A percentile compares a stretch with the other conserved stretches of the same genome.
Conservation (phyloP, 1,140 invertebrate species). For the Heliconius hewitsoni region DNA sequence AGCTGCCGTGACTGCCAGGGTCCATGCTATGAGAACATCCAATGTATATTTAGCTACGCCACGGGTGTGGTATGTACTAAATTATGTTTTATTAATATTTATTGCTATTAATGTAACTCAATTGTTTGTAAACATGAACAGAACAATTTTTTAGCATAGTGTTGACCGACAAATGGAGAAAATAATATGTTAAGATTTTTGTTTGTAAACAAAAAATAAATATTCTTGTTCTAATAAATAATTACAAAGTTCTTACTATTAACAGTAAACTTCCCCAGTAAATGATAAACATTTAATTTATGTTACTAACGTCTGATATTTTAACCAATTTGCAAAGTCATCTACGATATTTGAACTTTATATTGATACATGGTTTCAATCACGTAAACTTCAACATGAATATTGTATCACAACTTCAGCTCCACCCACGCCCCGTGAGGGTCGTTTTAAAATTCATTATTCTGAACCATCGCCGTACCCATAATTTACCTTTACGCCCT, state of each 20-base stretch:
- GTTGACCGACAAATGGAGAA: no score
- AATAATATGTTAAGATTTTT: no score
- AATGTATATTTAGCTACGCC: no score
- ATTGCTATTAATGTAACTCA: background rate
- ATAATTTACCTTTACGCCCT: slow-evolving; percentile 26
- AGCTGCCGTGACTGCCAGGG: slow-evolving; percentile 85
- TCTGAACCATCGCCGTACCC: slow-evolving; percentile 23
- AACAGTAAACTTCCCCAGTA: no score
- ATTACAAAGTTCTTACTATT: no score
- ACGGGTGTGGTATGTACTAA: slow-evolving; percentile 85
- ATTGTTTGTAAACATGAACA: background rate
- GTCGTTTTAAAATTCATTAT: slow-evolving; percentile 30
- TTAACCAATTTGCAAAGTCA: background rate
- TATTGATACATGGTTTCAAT: slow-evolving; percentile 25
- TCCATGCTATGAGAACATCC: slow-evolving; percentile 80
- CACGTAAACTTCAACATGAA: slow-evolving; percentile 25
- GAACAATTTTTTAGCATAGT: no score
- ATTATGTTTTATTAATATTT: background rate
- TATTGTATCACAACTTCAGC: slow-evolving; percentile 24
- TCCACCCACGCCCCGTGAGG: background rate
- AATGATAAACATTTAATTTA: background rate
- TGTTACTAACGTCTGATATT: background rate
- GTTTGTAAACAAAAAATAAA: no score
- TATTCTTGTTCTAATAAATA: no score
- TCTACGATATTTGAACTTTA: background rate